Conservation (phyloP, 1,140 invertebrate species). For the Panulirus ornatus region DNA sequence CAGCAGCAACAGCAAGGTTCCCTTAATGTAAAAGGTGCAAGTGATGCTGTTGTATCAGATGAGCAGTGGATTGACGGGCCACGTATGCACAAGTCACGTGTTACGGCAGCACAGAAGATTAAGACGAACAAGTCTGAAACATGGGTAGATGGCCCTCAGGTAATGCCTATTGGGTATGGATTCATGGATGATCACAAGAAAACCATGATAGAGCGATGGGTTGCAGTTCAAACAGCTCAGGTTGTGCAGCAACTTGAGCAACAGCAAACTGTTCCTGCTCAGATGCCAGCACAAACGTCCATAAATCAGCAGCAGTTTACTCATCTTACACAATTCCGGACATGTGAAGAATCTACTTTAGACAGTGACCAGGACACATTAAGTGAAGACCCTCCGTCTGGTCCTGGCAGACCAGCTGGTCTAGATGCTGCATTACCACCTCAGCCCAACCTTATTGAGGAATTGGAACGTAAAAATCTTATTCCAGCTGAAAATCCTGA, state of each 20-base stretch:
- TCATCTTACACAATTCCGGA: conserved; percentile 71
- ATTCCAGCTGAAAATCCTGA: conserved; percentile 63
- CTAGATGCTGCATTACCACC: conserved; percentile 36
- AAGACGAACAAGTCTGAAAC: conserved; percentile 82
- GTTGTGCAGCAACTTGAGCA: conserved; percentile 66
- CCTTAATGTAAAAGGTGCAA: conserved; percentile 17
- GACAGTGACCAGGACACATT: conserved; percentile 74
- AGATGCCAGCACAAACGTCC: conserved; percentile 33
- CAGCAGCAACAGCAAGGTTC: conserved; percentile 44
- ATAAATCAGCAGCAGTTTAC: conserved; percentile 65
- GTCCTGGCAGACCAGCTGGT: conserved; percentile 42
- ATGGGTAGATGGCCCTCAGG: conserved; percentile 93
- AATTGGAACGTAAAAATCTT: conserved; percentile 74
- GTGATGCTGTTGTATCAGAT: conserved; percentile 80
- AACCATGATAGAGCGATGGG: conserved; percentile 95
- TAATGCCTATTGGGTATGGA: conserved; percentile 79
- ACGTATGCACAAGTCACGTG: conserved; percentile 84
- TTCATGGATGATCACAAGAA: conserved; percentile 95
- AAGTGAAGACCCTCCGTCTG: conserved; percentile 73
- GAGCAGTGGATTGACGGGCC: conserved; percentile 98
- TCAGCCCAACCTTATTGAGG: conserved; percentile 74
- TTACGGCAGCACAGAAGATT: conserved; percentile 74
- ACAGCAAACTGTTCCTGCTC: conserved; percentile 48
- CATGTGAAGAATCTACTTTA: conserved; percentile 72
- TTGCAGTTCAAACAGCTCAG: conserved; percentile 87